Evolutionary conservation across 23 tunicate species (phyloP).

Genomic region (Halocynthia aurantium): DNA sequence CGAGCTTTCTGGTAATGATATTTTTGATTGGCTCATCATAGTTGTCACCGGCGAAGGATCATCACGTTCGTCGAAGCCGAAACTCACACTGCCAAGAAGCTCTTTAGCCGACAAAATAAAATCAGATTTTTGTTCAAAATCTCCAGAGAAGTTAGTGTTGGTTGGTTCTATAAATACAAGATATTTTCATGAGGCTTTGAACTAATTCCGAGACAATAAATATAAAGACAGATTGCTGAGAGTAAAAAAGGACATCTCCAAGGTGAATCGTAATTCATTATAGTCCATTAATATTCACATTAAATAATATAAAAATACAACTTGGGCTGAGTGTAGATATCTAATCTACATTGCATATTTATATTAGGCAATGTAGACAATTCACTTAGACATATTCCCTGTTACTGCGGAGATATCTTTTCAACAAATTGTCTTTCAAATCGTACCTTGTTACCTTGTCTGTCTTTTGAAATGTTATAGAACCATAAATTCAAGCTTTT

Average conservation of each 20-base stretch:
- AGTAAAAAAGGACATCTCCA: no score
- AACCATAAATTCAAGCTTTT: background rate
- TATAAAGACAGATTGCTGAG: no score
- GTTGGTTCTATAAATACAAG: no score
- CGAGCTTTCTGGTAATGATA: constrained; percentile 23
- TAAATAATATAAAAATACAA: no score
- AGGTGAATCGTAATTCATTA: no score
- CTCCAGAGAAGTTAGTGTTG: constrained; percentile 54
- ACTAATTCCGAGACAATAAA: no score
- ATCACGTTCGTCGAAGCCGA: constrained; percentile 57
- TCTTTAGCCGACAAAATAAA: constrained; percentile 75
- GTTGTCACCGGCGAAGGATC: constrained; percentile 53
- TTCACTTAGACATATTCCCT: no score
- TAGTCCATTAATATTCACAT: no score
- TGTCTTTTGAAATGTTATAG: background rate
- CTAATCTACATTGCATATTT: no score
- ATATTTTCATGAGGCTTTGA: no score
- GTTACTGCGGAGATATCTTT: background rate
- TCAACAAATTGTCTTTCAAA: background rate
- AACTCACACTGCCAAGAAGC: constrained; percentile 40
- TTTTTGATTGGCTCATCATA: constrained; percentile 70
- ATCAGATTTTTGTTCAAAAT: constrained; percentile 76
- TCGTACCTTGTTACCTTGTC: background rate
- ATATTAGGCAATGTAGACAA: no score
- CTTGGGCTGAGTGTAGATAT: no score